These are phyloP conservation scores for Otocyon megalotis DNA, from an alignment of 2,113 vertebrate genomes.

Conservation along the genomic window DNA sequence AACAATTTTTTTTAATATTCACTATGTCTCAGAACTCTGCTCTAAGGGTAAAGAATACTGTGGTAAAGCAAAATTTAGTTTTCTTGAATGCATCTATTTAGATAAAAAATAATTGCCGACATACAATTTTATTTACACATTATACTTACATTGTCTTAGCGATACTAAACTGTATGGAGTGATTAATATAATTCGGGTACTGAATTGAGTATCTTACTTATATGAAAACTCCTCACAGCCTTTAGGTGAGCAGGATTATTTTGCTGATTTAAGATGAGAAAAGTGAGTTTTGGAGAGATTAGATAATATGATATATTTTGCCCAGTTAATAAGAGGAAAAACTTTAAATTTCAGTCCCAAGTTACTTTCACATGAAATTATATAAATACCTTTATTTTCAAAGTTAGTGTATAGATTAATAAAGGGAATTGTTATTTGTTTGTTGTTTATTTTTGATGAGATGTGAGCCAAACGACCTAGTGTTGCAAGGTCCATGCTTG, in stretches of 20 bases:
- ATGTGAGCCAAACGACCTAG: neutral
- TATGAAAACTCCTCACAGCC: neutral
- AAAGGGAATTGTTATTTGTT: neutral
- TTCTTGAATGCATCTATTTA: neutral
- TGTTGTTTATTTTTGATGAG: neutral
- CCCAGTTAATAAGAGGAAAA: neutral
- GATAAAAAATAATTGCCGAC: neutral
- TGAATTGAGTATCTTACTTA: slow-evolving; percentile 5
- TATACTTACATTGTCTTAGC: neutral
- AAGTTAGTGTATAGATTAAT: neutral
- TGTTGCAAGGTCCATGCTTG: neutral
- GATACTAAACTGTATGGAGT: neutral
- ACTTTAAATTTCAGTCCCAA: neutral
- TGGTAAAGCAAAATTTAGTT: neutral
- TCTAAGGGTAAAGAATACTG: neutral
- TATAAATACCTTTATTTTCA: neutral
- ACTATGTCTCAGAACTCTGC: neutral
- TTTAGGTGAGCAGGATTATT: neutral
- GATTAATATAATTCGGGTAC: neutral
- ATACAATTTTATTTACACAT: slow-evolving; percentile 15
- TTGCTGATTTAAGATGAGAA: slow-evolving; percentile 24
- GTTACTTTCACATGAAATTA: neutral
- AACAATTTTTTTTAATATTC: neutral
- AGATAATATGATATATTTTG: neutral
- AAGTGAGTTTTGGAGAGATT: neutral